These are phyloP conservation scores for Furcifer pardalis DNA, from an alignment of 2,797 vertebrate genomes.

Conservation along the genomic window DNA sequence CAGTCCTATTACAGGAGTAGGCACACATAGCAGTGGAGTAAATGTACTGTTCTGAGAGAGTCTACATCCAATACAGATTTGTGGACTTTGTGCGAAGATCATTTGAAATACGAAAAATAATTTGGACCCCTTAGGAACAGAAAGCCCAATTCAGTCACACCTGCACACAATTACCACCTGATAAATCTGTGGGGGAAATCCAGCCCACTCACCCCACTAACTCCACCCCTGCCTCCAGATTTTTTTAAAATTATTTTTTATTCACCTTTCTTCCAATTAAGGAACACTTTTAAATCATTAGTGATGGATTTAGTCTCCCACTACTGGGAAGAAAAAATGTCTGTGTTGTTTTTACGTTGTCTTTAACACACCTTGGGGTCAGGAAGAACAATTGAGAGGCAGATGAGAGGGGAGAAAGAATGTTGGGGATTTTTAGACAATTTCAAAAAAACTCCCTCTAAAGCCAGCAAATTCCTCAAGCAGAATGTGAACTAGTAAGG, in stretches of 20 bases:
- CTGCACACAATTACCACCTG: not conserved
- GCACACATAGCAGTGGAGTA: not conserved
- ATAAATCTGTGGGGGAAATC: not conserved
- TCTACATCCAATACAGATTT: too few relatives aligned
- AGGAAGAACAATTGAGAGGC: slow-evolving; percentile 4
- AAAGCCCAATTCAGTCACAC: not conserved
- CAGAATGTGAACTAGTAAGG: not conserved
- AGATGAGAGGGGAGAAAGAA: not conserved
- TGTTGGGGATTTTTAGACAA: slow-evolving; percentile 5
- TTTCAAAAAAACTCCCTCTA: slow-evolving; percentile 1
- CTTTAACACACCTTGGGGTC: not conserved
- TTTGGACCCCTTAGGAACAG: not conserved
- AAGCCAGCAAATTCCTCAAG: slow-evolving; percentile 7
- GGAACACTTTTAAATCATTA: not conserved
- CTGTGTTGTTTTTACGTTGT: not conserved
- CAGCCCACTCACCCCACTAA: not conserved
- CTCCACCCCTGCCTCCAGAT: too few relatives aligned
- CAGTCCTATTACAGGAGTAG: not conserved
- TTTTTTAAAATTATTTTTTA: too few relatives aligned
- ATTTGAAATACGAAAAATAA: not conserved
- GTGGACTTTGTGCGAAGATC: too few relatives aligned
- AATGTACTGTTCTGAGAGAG: too few relatives aligned
- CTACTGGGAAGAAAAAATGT: not conserved
- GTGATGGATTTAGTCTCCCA: not conserved
- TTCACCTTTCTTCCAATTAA: not conserved